A percentile compares a stretch with the other conserved stretches of the same genome.
phyloP scores from a whole-genome alignment of 2,888 invertebrate genomes.

The Aphelenchoides bicaudatus region DNA sequence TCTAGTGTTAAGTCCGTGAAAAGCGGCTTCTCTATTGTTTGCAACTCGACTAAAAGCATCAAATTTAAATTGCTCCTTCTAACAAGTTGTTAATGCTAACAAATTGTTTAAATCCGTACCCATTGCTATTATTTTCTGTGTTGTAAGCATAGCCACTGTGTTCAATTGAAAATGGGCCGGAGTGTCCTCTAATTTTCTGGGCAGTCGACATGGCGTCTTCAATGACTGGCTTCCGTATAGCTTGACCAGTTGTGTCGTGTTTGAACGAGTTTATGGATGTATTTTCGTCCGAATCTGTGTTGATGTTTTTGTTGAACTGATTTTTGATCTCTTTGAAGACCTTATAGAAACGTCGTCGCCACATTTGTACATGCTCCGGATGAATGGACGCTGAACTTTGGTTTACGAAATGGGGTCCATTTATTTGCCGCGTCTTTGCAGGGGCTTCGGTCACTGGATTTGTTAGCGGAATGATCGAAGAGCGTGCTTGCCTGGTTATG shows the following conservation, averaged over 20 bases:
- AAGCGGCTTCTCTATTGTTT: no score
- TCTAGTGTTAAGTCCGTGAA: background rate
- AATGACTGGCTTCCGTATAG: no score
- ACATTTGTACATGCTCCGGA: constrained; percentile 40
- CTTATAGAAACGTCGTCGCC: constrained; percentile 49
- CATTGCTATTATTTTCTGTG: no score
- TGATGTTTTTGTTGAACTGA: constrained; percentile 3
- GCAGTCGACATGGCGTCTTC: no score
- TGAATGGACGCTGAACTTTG: constrained; percentile 4
- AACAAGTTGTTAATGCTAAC: background rate
- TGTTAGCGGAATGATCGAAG: background rate
- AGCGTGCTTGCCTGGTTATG: background rate
- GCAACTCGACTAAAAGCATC: no score
- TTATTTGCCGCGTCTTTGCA: no score
- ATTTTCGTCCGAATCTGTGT: constrained; percentile 1
- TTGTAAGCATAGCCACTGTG: constrained; percentile 6
- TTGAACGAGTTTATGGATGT: no score
- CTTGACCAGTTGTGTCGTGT: no score
- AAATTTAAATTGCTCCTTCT: no score
- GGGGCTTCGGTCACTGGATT: background rate
- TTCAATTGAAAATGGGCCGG: background rate
- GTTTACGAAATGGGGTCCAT: constrained; percentile 19
- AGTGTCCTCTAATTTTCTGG: no score
- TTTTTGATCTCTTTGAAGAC: constrained; percentile 35
- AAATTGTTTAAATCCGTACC: background rate